A percentile compares a stretch with the other conserved stretches of the same genome.
These are phyloP conservation scores for Latrodectus hesperus DNA, from an alignment of 2,888 invertebrate species.

Conservation along the genomic window DNA sequence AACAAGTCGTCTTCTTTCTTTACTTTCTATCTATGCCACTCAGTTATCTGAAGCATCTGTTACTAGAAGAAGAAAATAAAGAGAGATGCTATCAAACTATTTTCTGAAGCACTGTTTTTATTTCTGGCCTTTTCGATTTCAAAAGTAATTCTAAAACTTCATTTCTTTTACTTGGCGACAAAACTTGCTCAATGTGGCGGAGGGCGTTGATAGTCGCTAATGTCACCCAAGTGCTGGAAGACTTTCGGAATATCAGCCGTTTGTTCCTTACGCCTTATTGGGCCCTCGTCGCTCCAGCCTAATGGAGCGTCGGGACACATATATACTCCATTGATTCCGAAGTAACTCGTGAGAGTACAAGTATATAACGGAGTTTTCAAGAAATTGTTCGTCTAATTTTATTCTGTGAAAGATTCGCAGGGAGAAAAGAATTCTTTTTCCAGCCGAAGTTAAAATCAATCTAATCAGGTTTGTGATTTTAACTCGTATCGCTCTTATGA, in stretches of 20 bases:
- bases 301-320: slow-evolving; percentile 39
- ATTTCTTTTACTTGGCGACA: slow-evolving; percentile 3
- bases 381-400: too few species aligned
- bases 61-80: neutral
- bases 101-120: neutral
- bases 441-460: too few species aligned
- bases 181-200: slow-evolving; percentile 29
- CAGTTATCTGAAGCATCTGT: neutral
- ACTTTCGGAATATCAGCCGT: slow-evolving; percentile 44
- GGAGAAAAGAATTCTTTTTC: too few species aligned
- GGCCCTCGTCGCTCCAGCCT: slow-evolving; percentile 49
- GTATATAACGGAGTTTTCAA: too few species aligned
- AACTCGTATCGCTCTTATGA: too few species aligned
- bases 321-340: slow-evolving; percentile 1
- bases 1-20: neutral
- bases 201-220: slow-evolving; percentile 58
- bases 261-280: slow-evolving; percentile 51
- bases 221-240: slow-evolving; percentile 49
- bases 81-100: neutral
- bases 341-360: neutral
- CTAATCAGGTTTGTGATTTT: too few species aligned
- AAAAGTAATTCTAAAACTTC: slow-evolving; percentile 5
- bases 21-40: neutral
- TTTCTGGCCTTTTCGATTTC: neutral
- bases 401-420: too few species aligned